Evolutionary conservation across 2,888 invertebrate genomes (phyloP).

Genomic region (Synanthedon myopaeformis): DNA sequence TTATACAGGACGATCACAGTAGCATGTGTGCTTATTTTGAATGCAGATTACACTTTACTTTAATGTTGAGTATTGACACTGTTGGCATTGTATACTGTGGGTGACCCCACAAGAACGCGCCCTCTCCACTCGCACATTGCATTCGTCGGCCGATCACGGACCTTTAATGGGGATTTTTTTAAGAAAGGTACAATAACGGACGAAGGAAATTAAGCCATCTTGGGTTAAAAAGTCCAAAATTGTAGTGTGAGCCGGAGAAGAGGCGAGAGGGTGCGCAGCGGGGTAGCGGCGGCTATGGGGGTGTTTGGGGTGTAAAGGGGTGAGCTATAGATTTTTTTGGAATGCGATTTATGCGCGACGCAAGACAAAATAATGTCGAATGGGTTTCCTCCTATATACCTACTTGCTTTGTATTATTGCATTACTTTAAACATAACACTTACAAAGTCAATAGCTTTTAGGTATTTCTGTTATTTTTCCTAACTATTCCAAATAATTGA

Average conservation of each 20-base stretch:
- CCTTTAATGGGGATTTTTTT: slow-evolving; percentile 50
- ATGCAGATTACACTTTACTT: neutral
- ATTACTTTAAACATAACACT: too few relatives aligned
- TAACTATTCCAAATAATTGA: too few relatives aligned
- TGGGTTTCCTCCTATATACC: neutral
- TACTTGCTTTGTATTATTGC: neutral
- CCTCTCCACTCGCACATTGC: slow-evolving; percentile 12
- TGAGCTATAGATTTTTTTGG: slow-evolving; percentile 46
- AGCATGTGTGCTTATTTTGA: too few relatives aligned
- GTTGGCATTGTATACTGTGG: neutral
- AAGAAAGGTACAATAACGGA: slow-evolving; percentile 45
- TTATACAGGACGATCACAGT: too few relatives aligned
- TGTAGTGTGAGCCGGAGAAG: slow-evolving; percentile 23
- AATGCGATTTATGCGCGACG: slow-evolving; percentile 11
- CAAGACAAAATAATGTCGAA: neutral
- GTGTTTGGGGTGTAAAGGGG: slow-evolving; percentile 14
- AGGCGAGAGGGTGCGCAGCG: slow-evolving; percentile 8
- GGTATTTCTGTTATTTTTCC: too few relatives aligned
- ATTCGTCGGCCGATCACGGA: slow-evolving; percentile 19
- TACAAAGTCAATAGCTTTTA: too few relatives aligned
- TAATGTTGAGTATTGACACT: neutral
- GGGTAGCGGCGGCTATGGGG: neutral
- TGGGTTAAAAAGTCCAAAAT: slow-evolving; percentile 58
- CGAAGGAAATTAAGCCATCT: slow-evolving; percentile 64
- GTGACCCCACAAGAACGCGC: slow-evolving; percentile 1